These are phyloP conservation scores for Aricia artaxerxes DNA, from an alignment of 2,888 invertebrate species.

Conservation along the genomic window DNA sequence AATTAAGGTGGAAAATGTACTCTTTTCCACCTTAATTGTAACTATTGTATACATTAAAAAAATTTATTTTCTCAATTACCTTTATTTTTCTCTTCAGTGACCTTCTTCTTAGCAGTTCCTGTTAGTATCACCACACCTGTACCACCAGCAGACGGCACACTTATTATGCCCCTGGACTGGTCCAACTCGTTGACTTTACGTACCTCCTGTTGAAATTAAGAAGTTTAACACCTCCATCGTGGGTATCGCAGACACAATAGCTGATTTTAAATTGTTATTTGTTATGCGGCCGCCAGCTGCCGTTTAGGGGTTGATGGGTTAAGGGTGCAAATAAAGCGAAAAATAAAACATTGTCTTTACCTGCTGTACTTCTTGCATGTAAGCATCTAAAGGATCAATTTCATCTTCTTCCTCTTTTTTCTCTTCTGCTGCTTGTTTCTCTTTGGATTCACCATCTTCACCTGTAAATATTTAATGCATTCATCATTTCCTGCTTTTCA, in stretches of 20 bases:
- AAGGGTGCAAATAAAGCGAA: too few relatives aligned
- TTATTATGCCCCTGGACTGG: conserved; percentile 72
- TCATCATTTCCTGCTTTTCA: background rate
- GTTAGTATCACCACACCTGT: conserved; percentile 89
- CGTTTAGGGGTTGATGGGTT: too few relatives aligned
- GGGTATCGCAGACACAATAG: too few relatives aligned
- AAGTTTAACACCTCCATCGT: background rate
- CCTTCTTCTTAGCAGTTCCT: conserved; percentile 90
- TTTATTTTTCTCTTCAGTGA: conserved; percentile 86
- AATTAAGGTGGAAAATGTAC: too few relatives aligned
- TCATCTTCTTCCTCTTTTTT: conserved; percentile 85
- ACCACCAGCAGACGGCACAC: conserved; percentile 69
- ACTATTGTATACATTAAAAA: too few relatives aligned
- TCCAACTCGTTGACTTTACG: conserved; percentile 89
- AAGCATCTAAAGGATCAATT: conserved; percentile 97
- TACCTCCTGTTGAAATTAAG: conserved; percentile 84
- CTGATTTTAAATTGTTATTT: too few relatives aligned
- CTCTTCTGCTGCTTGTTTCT: conserved; percentile 72
- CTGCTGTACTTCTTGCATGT: conserved; percentile 92
- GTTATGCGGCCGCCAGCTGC: too few relatives aligned
- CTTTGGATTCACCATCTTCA: conserved; percentile 73
- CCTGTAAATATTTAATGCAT: conserved; percentile 54
- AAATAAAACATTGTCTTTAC: conserved; percentile 49
- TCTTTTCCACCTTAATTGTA: too few relatives aligned
- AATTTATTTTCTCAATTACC: conserved; percentile 48